phyloP scores from a whole-genome alignment of 2,113 vertebrate genomes.

The Morphnarchus princeps region DNA sequence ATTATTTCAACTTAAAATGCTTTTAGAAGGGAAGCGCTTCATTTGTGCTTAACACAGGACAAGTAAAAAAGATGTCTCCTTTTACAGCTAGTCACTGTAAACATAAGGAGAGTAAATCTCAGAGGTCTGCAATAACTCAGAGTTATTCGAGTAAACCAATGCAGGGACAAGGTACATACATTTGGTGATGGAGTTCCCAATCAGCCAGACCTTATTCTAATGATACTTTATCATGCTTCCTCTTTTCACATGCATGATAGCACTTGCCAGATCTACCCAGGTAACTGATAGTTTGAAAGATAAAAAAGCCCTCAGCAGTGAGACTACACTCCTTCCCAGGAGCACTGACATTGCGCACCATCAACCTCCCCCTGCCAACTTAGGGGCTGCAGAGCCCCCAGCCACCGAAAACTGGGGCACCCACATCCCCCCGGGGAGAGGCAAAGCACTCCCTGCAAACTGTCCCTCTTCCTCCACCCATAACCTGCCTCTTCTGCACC shows the following conservation, averaged over 20 bases:
- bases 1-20: neutral
- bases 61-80: neutral
- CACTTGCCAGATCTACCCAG: neutral
- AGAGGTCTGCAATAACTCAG: neutral
- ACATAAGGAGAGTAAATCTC: neutral
- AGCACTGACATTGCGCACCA: neutral
- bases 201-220: neutral
- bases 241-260: neutral
- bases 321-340: neutral
- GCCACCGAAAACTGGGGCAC: neutral
- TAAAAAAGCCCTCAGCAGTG: neutral
- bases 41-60: neutral
- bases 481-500: neutral
- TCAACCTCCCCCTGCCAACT: neutral
- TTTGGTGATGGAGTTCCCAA: neutral
- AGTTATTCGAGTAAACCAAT: neutral
- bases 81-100: neutral
- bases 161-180: neutral
- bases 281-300: neutral
- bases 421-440: rapidly evolving
- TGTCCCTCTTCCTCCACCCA: neutral
- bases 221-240: neutral
- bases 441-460: neutral
- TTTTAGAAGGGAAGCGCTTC: neutral
- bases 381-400: neutral